Conservation (phyloP, 2,888 invertebrate species). For the Meteorus cinctellus region DNA sequence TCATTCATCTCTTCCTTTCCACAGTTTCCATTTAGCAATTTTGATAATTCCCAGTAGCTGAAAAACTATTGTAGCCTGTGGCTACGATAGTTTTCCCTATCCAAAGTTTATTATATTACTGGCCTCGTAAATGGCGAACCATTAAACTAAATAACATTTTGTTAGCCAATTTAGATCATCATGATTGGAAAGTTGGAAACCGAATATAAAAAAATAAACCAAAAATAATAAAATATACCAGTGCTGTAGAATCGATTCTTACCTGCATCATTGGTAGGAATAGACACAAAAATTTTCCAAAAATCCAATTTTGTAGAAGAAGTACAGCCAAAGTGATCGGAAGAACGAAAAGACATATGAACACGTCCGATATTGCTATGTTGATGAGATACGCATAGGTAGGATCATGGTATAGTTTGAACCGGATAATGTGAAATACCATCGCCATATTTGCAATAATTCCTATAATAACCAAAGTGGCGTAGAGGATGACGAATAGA, state of each 20-base stretch:
- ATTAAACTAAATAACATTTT: no score
- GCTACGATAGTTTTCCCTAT: no score
- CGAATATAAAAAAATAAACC: no score
- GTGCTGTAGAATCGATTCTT: slow-evolving; percentile 22
- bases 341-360: slow-evolving; percentile 81
- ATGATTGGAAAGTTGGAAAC: no score
- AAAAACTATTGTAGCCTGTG: no score
- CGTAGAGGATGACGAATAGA: slow-evolving; percentile 79
- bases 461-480: slow-evolving; percentile 76
- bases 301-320: slow-evolving; percentile 82
- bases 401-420: slow-evolving; percentile 78
- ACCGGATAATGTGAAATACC: slow-evolving; percentile 75
- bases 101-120: no score
- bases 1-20: no score
- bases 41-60: no score
- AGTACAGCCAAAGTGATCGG: slow-evolving; percentile 81
- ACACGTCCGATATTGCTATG: slow-evolving; percentile 79
- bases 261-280: slow-evolving; percentile 85
- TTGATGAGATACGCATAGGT: slow-evolving; percentile 81
- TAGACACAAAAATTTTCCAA: slow-evolving; percentile 82
- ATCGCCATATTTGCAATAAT: slow-evolving; percentile 77
- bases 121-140: no score
- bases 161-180: no score
- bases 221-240: no score
- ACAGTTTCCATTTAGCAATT: no score